Conservation (phyloP, 2,113 vertebrate species). For the Forbesichthys papilliferus region DNA sequence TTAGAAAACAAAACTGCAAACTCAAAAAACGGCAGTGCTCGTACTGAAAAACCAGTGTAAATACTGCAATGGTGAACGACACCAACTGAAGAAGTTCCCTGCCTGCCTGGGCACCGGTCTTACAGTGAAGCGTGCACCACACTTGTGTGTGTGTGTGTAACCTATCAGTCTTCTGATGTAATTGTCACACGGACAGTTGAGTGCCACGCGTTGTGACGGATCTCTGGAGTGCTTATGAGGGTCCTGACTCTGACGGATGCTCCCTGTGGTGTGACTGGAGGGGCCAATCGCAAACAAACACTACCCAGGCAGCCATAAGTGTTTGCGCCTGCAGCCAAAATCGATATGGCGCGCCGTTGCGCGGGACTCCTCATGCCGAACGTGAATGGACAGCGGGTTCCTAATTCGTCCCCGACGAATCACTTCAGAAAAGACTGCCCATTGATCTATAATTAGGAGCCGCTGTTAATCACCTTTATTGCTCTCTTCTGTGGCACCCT, state of each 20-base stretch:
- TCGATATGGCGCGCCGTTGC: no score
- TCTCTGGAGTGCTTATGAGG: slow-evolving; percentile 18
- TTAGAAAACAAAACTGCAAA: no score
- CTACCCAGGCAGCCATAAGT: slow-evolving; percentile 21
- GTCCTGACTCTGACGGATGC: not conserved
- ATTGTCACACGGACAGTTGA: slow-evolving; percentile 41
- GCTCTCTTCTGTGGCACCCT: slow-evolving; percentile 48
- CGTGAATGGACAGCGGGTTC: slow-evolving; percentile 74
- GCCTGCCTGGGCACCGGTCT: no score
- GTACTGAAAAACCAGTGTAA: not conserved
- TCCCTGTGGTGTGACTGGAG: slow-evolving; percentile 32
- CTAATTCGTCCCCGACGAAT: slow-evolving; percentile 71
- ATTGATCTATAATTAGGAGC: slow-evolving; percentile 83
- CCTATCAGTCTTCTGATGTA: slow-evolving; percentile 30
- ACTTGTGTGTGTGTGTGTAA: no score
- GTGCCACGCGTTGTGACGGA: slow-evolving; percentile 47
- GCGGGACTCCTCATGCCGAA: no score
- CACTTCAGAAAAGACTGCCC: slow-evolving; percentile 77
- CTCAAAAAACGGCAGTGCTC: no score
- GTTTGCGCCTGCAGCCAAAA: no score
- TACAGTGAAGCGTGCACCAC: no score
- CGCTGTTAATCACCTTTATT: slow-evolving; percentile 75
- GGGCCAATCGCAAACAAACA: slow-evolving; percentile 71
- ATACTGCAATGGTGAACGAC: not conserved
- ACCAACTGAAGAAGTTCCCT: slow-evolving; percentile 1